Conservation (phyloP, 1,140 invertebrate species). For the Ceratina calcarata region DNA sequence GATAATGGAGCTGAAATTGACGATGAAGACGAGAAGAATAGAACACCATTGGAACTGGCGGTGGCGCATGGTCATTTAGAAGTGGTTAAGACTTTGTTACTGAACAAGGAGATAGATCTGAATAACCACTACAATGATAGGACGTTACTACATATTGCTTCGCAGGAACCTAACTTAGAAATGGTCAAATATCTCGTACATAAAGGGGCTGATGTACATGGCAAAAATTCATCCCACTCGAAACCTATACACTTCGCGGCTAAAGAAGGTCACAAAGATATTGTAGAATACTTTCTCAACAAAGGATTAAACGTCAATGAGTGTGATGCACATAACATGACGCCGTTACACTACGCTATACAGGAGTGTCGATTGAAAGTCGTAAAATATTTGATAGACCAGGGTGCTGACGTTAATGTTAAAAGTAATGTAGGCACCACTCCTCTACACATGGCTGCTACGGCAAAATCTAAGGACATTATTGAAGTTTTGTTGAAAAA, state of each 20-base stretch:
- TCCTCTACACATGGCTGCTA: slow-evolving; percentile 49
- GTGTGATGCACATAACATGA: neutral
- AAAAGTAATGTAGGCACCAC: slow-evolving; percentile 5
- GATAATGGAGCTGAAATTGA: slow-evolving; percentile 19
- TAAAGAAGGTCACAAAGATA: slow-evolving; percentile 7
- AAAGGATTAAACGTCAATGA: slow-evolving; percentile 29
- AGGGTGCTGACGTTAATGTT: slow-evolving; percentile 22
- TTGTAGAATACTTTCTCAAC: slow-evolving; percentile 17
- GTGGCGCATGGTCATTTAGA: slow-evolving; percentile 19
- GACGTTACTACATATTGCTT: slow-evolving; percentile 28
- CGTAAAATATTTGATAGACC: slow-evolving; percentile 37
- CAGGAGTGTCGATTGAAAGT: slow-evolving; percentile 23
- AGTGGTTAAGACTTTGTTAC: slow-evolving; percentile 42
- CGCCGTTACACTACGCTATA: slow-evolving; percentile 32
- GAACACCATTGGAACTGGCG: slow-evolving; percentile 44
- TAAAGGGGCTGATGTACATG: slow-evolving; percentile 48
- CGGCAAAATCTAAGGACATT: neutral
- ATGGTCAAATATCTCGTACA: slow-evolving; percentile 21
- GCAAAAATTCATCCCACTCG: slow-evolving; percentile 5
- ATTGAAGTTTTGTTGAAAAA: slow-evolving; percentile 16
- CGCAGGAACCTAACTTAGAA: neutral
- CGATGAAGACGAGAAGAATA: slow-evolving; percentile 28
- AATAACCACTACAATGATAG: slow-evolving; percentile 71
- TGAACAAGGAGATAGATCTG: slow-evolving; percentile 29
- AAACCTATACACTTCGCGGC: slow-evolving; percentile 37